Evolutionary conservation across 2,888 invertebrate genomes (phyloP).

Genomic region (Tachystola acroxantha): DNA sequence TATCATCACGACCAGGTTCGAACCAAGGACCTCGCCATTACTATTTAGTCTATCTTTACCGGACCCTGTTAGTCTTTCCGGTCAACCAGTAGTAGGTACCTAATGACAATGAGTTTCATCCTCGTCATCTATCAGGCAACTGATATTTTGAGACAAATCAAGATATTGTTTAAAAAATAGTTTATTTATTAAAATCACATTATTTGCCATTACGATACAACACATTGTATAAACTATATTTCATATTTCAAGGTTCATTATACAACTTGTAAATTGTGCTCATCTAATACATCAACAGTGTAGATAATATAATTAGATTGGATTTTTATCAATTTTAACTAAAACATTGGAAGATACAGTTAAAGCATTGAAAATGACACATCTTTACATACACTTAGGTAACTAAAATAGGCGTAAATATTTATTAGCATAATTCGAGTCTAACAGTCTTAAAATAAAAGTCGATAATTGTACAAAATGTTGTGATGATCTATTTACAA

Average conservation of each 20-base stretch:
- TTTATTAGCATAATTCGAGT: constrained; percentile 19
- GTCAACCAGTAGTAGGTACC: too few species aligned
- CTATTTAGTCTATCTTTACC: too few species aligned
- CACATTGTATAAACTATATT: constrained; percentile 22
- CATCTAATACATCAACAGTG: background rate
- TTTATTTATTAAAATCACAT: constrained; percentile 40
- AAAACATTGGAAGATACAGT: constrained; percentile 11
- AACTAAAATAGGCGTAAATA: background rate
- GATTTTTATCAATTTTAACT: background rate
- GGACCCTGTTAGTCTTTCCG: too few species aligned
- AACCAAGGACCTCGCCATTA: too few species aligned
- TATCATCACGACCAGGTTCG: too few species aligned
- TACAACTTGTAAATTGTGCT: constrained; percentile 16
- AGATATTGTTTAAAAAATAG: constrained; percentile 19
- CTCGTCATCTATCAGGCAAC: too few species aligned
- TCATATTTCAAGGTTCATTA: constrained; percentile 16
- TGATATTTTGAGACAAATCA: background rate
- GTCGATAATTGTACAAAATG: constrained; percentile 11
- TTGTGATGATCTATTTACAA: constrained; percentile 42
- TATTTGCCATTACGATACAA: constrained; percentile 11
- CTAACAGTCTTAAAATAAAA: constrained; percentile 36
- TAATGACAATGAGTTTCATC: too few species aligned
- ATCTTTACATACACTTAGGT: constrained; percentile 8
- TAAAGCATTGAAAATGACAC: constrained; percentile 45
- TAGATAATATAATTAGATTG: background rate